Evolutionary conservation across 1,140 invertebrate species (phyloP), one percentile per base, ranked within the genome.

Genomic region (Platyscapa corneri): DNA sequence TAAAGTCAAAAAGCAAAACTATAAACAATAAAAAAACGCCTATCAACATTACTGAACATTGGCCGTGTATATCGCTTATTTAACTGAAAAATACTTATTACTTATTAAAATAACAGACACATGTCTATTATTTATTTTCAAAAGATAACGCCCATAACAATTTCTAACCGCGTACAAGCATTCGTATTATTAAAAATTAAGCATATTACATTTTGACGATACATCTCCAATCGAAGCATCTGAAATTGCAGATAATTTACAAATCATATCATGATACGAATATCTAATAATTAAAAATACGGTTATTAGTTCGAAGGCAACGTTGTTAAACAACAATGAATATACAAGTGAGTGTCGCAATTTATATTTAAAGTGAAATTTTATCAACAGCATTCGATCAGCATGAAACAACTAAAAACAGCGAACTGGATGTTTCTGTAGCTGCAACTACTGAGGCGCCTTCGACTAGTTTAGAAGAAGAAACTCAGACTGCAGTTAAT

Each of bases 351-450:
- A 70, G 34, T 70, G 67, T 70, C 67, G 67, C 67, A 70, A 70
- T 70, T 70, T 37, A 70, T 70, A 70, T 70, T 70, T 70, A 70
- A 70, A 70, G 67, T 70, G 67, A 70, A 70, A 70, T 70, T 70
- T 70, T 70, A 70, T 70, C 67, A 70, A 20, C 67, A 70, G 67
- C 34, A 70, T 70, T n/a, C 67, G 67, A 70, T 70, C 67, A 70
- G 32, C n/a, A 39, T 70, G 67, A 70, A 70, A 70, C 67, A 70
- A 70, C 32, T 37, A 70, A 70, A 70, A 70, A 70, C 67, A 37
- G 18, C 16, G 34, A 18, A 70, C 8, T 70, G 16, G 67, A 39
- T 39, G 56, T 60, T 60, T 27, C 56, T 60, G 67, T 37, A 70
- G 34, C 18, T 16, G 67, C 67, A 70, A 70, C 67, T 70, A 70